Evolutionary conservation across 2,113 vertebrate genomes (phyloP).

Genomic region (Benitochromis conjunctus): DNA sequence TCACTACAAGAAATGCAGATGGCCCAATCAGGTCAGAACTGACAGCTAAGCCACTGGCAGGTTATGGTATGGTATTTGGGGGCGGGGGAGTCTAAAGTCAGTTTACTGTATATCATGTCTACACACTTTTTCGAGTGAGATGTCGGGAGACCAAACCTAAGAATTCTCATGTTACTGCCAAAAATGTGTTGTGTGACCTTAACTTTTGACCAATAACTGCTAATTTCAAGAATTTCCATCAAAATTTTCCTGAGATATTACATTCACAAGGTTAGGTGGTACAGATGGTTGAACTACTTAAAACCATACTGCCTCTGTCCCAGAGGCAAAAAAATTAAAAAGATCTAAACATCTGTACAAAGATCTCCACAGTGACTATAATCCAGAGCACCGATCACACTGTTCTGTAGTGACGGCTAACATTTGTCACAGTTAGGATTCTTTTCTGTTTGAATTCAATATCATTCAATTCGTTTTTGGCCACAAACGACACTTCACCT

Average conservation of each 20-base stretch:
- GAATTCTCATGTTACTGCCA: not conserved
- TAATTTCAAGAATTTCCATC: not conserved
- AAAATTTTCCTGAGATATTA: not conserved
- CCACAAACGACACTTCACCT: constrained; percentile 31
- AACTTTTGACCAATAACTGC: not conserved
- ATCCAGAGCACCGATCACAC: constrained; percentile 1
- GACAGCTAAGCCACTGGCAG: constrained; percentile 40
- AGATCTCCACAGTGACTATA: not conserved
- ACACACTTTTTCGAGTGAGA: not conserved
- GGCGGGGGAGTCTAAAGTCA: not conserved
- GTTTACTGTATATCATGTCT: not conserved
- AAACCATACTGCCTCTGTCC: not conserved
- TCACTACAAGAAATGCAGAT: constrained; percentile 26
- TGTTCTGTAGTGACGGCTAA: not conserved
- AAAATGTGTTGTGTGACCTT: not conserved
- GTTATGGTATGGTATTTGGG: not conserved
- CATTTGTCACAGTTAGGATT: not conserved
- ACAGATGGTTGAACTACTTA: not conserved
- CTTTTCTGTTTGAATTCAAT: not conserved
- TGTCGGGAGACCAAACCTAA: accelerated
- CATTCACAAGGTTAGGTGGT: not conserved
- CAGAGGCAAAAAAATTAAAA: not conserved
- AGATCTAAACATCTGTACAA: not conserved
- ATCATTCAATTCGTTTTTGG: constrained; percentile 15
- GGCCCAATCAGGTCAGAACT: constrained; percentile 38